Evolutionary conservation across 2,797 vertebrate species (phyloP).

Genomic region (Chanos chanos): DNA sequence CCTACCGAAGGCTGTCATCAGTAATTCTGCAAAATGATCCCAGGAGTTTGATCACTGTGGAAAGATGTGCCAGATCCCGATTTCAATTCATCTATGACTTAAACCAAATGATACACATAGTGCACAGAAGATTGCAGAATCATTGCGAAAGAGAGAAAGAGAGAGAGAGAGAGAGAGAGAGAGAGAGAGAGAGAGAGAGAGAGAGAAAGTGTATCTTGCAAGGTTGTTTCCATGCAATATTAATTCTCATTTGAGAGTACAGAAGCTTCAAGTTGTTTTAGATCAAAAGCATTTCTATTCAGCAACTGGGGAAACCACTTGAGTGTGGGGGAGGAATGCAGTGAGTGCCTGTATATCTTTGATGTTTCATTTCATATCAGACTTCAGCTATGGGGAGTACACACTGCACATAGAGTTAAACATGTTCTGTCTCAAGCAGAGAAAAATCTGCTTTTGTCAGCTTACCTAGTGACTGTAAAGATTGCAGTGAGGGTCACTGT

Average conservation of each 20-base stretch:
- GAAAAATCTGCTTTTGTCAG: slow-evolving; percentile 17
- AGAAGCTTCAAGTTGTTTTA: slow-evolving; percentile 59
- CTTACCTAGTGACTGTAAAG: slow-evolving; percentile 11
- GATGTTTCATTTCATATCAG: slow-evolving; percentile 57
- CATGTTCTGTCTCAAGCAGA: slow-evolving; percentile 6
- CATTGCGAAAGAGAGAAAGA: slow-evolving; percentile 42
- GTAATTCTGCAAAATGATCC: slow-evolving; percentile 31
- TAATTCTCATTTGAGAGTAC: slow-evolving; percentile 67
- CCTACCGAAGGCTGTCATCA: slow-evolving; percentile 32
- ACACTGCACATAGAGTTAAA: slow-evolving; percentile 27
- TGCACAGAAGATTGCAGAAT: slow-evolving; percentile 27
- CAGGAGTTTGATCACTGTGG: slow-evolving; percentile 21
- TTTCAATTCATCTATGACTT: neutral
- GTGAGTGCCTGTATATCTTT: slow-evolving; percentile 53
- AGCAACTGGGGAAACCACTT: slow-evolving; percentile 62
- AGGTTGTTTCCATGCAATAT: slow-evolving; percentile 69
- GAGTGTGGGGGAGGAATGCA: slow-evolving; percentile 46
- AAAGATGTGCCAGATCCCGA: slow-evolving; percentile 10
- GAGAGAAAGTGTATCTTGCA: slow-evolving; percentile 50
- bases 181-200: slow-evolving; percentile 31
- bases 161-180: slow-evolving; percentile 12
- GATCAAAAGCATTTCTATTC: slow-evolving; percentile 71
- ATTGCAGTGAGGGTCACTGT: slow-evolving; percentile 1
- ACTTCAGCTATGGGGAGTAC: slow-evolving; percentile 48
- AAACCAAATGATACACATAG: slow-evolving; percentile 29